Base-by-base conservation (phyloP, 2,888 invertebrate species). In the Troides oblongomaculatus region DNA sequence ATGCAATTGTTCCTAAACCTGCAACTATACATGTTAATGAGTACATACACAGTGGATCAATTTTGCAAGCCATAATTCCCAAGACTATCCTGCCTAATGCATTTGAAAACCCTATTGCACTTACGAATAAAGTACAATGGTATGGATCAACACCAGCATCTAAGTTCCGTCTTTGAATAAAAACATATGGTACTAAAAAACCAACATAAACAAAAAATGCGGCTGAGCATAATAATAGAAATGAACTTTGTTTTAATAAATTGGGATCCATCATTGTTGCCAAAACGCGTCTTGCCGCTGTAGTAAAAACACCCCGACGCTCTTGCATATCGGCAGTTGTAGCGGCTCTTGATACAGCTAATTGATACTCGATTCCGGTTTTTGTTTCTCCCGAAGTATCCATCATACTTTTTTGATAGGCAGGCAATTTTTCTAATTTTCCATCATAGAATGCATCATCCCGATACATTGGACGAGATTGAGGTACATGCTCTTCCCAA, bases 371-470 rank as follows among this genome's bases (percentile, higher is more conserved):
- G 21, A 92, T 79, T 21, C 91, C 92, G 8, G 90, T 90, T 80
- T 82, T 86, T 1, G 74, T 73, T 69, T 83, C 83, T 8, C 74
- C 74, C 18, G 77, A 60, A 7, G 82, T 78, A 58, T 83, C 84
- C 71, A 85, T 75, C 73, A 79, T 78, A 80, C 88, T 91, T 82
- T 90, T 92, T 77, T 88, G 84, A 74, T 92, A 92, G 14, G 73
- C 77, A 23, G 88, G 84, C 70, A 92, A 77, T 10, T 84, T 80
- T 74, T 87, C 80, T 65, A 92, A 64, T 70, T 83, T 86, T 0
- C 92, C 90, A 18, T 79, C 81, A 73, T 88, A 92, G 79, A 92
- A 92, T 65, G 84, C 89, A 74, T 92, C 92, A 76, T 92, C 92
- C 71, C 92, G 81, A 74, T 92, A 92, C 85, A 92, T 81, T 4